Evolutionary conservation across 2,888 invertebrate genomes (phyloP).

Genomic region (Heliconius erato): DNA sequence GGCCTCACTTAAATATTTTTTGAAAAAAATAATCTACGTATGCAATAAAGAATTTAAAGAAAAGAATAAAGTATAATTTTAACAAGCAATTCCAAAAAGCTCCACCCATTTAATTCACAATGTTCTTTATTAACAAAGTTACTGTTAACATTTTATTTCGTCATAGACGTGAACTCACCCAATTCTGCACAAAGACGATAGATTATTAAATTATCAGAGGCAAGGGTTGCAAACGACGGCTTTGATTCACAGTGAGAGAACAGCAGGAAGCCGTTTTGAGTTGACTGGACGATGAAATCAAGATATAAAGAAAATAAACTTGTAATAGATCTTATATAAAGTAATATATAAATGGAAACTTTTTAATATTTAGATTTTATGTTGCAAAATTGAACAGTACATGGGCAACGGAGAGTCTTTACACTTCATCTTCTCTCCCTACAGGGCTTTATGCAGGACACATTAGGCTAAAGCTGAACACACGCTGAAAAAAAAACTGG

Average conservation of each 20-base stretch:
- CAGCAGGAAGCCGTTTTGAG: neutral
- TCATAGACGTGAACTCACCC: slow-evolving; percentile 10
- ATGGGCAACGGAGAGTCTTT: too few species aligned
- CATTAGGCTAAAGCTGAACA: too few species aligned
- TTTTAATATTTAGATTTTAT: neutral
- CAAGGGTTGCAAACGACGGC: slow-evolving; percentile 38
- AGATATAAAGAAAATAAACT: neutral
- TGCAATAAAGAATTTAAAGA: too few species aligned
- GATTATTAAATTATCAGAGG: slow-evolving; percentile 45
- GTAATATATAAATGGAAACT: neutral
- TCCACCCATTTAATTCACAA: neutral
- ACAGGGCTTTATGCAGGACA: too few species aligned
- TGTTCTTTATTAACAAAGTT: slow-evolving; percentile 57
- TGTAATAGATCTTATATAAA: neutral
- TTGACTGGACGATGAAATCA: slow-evolving; percentile 9
- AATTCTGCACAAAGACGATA: slow-evolving; percentile 33
- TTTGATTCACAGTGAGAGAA: slow-evolving; percentile 28
- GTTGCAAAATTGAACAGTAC: too few species aligned
- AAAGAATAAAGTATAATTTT: neutral
- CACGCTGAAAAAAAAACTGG: too few species aligned
- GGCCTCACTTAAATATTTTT: too few species aligned
- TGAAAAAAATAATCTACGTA: too few species aligned
- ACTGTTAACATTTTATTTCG: slow-evolving; percentile 63
- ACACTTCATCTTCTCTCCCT: too few species aligned
- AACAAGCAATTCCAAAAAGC: neutral